Percentiles rank a stretch among this genome's conserved stretches.
phyloP scores from a whole-genome alignment of 2,888 invertebrate genomes.

The Thereva nobilitata region DNA sequence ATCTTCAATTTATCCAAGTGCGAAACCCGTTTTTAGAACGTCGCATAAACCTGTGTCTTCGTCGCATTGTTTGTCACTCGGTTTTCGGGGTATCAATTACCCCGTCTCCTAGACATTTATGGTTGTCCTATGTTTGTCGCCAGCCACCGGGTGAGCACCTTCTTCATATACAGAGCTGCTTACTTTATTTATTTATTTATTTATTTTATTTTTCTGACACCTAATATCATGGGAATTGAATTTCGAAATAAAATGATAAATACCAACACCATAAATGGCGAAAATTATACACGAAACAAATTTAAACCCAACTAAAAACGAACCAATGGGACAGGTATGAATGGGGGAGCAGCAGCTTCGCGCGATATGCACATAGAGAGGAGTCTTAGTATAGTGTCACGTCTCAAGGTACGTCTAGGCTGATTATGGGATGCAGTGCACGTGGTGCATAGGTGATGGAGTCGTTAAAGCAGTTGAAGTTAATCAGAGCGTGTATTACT shows the following conservation, averaged over 20 bases:
- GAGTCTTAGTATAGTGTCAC: not conserved
- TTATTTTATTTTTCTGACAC: not conserved
- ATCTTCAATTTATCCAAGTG: not conserved
- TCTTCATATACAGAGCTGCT: too few relatives aligned
- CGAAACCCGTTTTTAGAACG: conserved; percentile 16
- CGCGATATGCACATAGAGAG: not conserved
- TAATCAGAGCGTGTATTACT: conserved; percentile 24
- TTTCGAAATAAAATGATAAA: conserved; percentile 26
- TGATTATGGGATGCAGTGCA: conserved; percentile 15
- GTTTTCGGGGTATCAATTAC: conserved; percentile 29
- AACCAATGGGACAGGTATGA: not conserved
- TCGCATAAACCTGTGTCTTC: not conserved
- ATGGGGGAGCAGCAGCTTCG: conserved; percentile 12
- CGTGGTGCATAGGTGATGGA: conserved; percentile 26
- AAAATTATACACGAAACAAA: too few relatives aligned
- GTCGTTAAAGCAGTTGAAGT: conserved; percentile 40
- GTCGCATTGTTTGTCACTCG: conserved; percentile 26
- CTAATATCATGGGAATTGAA: conserved; percentile 18
- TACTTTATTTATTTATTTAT: too few relatives aligned
- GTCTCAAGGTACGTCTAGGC: too few relatives aligned
- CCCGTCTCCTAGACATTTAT: conserved; percentile 21
- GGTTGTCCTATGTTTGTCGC: conserved; percentile 6
- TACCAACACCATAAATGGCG: conserved; percentile 18
- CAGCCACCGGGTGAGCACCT: too few relatives aligned
- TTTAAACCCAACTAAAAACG: too few relatives aligned